Percentiles rank a stretch among this genome's conserved stretches.
phyloP scores from a whole-genome alignment of 2,113 vertebrate species.

The Lepus americanus region DNA sequence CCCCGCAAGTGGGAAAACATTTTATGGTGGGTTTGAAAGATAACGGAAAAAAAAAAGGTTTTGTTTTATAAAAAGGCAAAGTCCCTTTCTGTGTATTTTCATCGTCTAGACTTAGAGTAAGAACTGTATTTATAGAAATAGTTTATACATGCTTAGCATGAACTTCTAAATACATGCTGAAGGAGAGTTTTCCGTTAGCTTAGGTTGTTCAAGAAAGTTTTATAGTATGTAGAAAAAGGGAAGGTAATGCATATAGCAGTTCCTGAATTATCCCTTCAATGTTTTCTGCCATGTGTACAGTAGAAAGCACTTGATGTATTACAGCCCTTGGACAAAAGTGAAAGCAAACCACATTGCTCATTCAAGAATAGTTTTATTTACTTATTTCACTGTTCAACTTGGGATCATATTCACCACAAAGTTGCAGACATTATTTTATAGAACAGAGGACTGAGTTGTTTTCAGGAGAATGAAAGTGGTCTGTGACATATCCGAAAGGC shows the following conservation, averaged over 20 bases:
- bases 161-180: not conserved
- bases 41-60: not conserved
- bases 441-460: constrained; percentile 52
- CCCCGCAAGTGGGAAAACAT: not conserved
- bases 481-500: constrained; percentile 58
- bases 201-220: not conserved
- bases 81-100: not conserved
- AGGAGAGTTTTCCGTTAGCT: not conserved
- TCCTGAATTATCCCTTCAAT: not conserved
- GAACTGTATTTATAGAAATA: not conserved
- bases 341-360: not conserved
- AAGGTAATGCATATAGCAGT: not conserved
- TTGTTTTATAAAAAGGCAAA: not conserved
- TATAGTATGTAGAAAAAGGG: not conserved
- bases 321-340: constrained; percentile 46
- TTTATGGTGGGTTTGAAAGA: not conserved
- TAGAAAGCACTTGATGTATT: not conserved
- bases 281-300: not conserved
- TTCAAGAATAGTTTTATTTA: constrained; percentile 56
- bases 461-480: constrained; percentile 41
- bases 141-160: not conserved
- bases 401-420: constrained; percentile 60
- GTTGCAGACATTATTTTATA: constrained; percentile 58
- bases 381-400: constrained; percentile 68
- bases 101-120: not conserved